Percentiles rank a stretch among this genome's conserved stretches.
phyloP scores from a whole-genome alignment of 2,888 invertebrate species.

The Pterostichus niger region DNA sequence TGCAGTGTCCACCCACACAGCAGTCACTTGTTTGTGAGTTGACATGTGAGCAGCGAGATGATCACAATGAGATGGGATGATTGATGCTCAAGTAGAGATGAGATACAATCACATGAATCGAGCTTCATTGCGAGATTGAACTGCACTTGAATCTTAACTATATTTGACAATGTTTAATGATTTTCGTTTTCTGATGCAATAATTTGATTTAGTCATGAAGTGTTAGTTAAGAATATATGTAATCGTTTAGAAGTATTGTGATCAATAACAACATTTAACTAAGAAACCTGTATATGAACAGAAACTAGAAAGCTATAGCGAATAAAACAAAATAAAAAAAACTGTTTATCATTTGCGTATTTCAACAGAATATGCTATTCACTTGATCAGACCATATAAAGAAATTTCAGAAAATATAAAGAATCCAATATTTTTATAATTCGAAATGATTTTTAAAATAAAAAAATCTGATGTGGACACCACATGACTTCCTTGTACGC shows the following conservation, averaged over 20 bases:
- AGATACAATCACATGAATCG: slow-evolving; percentile 4
- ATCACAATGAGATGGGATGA: slow-evolving; percentile 4
- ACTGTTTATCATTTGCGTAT: too few species aligned
- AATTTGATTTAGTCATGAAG: slow-evolving; percentile 14
- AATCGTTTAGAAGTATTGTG: neutral
- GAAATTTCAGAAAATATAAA: too few species aligned
- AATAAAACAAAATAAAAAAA: too few species aligned
- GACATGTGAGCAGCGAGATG: neutral
- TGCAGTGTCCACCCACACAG: neutral
- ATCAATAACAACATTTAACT: too few species aligned
- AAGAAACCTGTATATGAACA: too few species aligned
- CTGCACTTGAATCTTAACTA: slow-evolving; percentile 17
- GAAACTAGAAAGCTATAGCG: too few species aligned
- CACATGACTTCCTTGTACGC: too few species aligned
- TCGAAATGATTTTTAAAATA: too few species aligned
- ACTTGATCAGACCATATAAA: too few species aligned
- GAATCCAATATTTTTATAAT: too few species aligned
- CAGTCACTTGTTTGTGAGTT: neutral
- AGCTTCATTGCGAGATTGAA: slow-evolving; percentile 4
- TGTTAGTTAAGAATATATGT: neutral
- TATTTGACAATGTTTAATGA: slow-evolving; percentile 30
- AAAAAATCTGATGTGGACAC: too few species aligned
- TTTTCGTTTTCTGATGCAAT: slow-evolving; percentile 7
- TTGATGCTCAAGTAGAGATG: neutral
- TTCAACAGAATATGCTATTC: too few species aligned